These are phyloP conservation scores for Syncerus caffer DNA, from an alignment of 2,797 vertebrate species.

Conservation along the genomic window DNA sequence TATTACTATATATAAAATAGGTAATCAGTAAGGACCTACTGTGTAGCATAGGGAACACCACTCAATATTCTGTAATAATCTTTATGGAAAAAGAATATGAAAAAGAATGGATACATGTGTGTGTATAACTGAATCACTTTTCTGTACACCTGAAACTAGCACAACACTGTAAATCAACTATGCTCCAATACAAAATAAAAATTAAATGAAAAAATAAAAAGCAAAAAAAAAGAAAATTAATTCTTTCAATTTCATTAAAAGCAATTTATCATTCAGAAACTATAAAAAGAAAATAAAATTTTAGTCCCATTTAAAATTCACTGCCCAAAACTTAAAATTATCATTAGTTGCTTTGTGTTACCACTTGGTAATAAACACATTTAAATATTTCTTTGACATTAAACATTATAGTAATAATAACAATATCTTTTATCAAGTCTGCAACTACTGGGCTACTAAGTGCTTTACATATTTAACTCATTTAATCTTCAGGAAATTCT, in stretches of 20 bases:
- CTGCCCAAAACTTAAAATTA: neutral
- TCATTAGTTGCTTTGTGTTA: neutral
- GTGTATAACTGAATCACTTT: neutral
- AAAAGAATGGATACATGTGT: neutral
- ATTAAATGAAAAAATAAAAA: neutral
- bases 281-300: neutral
- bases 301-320: slow-evolving; percentile 17
- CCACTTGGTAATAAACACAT: neutral
- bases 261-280: neutral
- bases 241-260: neutral
- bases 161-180: neutral
- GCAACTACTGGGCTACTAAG: neutral
- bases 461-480: neutral
- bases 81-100: neutral
- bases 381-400: slow-evolving; percentile 8
- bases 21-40: neutral
- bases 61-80: neutral
- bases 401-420: neutral
- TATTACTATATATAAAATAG: neutral
- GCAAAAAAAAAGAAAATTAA: neutral
- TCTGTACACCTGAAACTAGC: neutral
- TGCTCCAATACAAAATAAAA: neutral
- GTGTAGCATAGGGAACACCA: neutral
- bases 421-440: neutral
- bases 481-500: neutral